Conservation (phyloP, 2,888 invertebrate genomes). For the Choristoneura rosaceana region DNA sequence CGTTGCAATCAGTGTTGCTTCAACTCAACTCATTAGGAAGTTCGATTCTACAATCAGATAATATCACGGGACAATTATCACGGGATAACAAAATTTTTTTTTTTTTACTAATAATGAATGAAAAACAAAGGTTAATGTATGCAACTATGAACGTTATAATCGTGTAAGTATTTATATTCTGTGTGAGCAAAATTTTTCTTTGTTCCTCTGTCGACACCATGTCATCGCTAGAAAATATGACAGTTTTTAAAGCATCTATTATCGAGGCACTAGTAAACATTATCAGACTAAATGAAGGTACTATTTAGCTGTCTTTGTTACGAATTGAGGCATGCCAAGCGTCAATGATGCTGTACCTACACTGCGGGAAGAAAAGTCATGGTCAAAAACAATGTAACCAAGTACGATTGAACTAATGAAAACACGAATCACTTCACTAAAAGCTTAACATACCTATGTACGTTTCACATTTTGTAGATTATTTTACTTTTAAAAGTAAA, state of each 20-base stretch:
- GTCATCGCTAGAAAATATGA: too few relatives aligned
- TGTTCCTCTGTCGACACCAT: background rate
- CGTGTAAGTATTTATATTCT: background rate
- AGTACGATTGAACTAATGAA: background rate
- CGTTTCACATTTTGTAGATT: too few relatives aligned
- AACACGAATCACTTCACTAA: background rate
- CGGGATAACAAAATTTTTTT: too few relatives aligned
- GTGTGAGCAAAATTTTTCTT: background rate
- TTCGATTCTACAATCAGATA: constrained; percentile 13
- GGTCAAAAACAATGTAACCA: background rate
- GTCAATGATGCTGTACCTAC: background rate
- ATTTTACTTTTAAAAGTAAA: too few relatives aligned
- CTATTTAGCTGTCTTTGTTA: background rate
- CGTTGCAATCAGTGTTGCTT: constrained; percentile 36
- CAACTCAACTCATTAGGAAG: constrained; percentile 21
- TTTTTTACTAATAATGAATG: background rate
- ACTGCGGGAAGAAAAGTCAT: background rate
- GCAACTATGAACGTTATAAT: background rate
- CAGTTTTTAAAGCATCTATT: background rate
- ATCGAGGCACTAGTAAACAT: too few relatives aligned
- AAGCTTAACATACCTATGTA: too few relatives aligned
- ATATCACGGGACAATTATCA: too few relatives aligned
- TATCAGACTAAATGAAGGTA: too few relatives aligned
- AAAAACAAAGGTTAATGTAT: background rate
- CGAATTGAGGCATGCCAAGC: background rate